Base-by-base conservation (phyloP, 2,797 vertebrate species). In the Fistularia tabacaria region DNA sequence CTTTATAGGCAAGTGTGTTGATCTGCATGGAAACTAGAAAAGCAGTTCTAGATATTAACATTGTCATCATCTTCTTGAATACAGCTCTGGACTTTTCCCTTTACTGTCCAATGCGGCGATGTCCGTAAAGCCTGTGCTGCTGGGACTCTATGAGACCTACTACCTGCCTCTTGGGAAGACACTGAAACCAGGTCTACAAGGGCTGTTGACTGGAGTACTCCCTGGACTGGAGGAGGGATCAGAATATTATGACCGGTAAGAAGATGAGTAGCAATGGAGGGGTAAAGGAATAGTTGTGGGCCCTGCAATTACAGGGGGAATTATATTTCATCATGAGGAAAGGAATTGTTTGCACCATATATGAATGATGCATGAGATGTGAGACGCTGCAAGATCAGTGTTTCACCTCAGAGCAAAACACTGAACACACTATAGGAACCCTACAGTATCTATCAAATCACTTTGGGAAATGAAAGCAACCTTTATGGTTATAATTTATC, bases 51-150 rank as follows among this genome's bases (percentile, higher is more conserved):
- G 10, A 39, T n/a, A 2, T 49, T 51, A 45, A 57, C 14, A 11
- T 48, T 60, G 7, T 39, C 1, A 56, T 55, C 50, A 56, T 55
- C 50, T 44, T 44, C 9, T 12, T 69, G 59, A 0, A 49, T 39
- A 13, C 62, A 99, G 97, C 83, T 95, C 97, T 13, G 97, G 97
- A 45, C 91, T 99, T 51, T 99, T 99, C 85, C 97, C 97, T 71
- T 92, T 99, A 74, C 95, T 99, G 80, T 94, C 94, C 83, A 99
- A 99, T 79, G 96, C 97, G 44, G 96, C 97, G 37, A 99, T 99
- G 97, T 99, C 97, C 67, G 97, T 99, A 67, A 99, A 99, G 83
- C 97, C 97, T 59, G 94, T 92, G 1, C 88, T 99, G 72, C 77
- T 99, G 67, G 94, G 95, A 69, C 90, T 99, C 55, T 99, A 99